These are phyloP conservation scores for Apostichopus leukothele DNA, from an alignment of 53 echinoderm and acorn worm genomes.

Conservation along the genomic window DNA sequence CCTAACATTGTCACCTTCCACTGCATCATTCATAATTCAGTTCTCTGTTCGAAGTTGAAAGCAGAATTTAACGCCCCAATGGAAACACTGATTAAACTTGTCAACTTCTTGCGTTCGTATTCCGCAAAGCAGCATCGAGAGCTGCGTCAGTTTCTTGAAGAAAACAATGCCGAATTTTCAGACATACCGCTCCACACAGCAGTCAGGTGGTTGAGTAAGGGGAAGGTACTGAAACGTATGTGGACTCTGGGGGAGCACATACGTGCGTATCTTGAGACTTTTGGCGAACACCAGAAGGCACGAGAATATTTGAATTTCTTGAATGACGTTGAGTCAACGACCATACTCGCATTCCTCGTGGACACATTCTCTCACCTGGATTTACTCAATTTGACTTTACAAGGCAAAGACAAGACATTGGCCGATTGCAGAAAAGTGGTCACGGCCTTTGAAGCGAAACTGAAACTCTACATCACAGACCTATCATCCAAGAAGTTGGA, in stretches of 20 bases:
- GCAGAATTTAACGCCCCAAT: constrained; percentile 38
- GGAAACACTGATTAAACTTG: constrained; percentile 37
- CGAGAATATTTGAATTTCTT: constrained; percentile 12
- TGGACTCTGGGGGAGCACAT: constrained; percentile 39
- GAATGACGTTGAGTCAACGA: constrained; percentile 8
- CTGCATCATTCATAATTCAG: constrained; percentile 55
- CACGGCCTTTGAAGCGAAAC: constrained; percentile 20
- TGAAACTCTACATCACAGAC: constrained; percentile 17
- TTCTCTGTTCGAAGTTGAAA: constrained; percentile 49
- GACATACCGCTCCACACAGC: constrained; percentile 47
- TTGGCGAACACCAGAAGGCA: background rate
- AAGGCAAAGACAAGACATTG: constrained; percentile 28
- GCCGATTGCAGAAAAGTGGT: constrained; percentile 20
- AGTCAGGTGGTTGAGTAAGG: constrained; percentile 46
- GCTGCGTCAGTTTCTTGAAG: constrained; percentile 39
- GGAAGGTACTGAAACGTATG: background rate
- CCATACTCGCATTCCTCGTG: constrained; percentile 27
- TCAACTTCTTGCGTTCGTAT: constrained; percentile 45
- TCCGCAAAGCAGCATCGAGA: constrained; percentile 53
- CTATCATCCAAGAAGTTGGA: constrained; percentile 30
- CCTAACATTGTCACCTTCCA: constrained; percentile 49
- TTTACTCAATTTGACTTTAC: constrained; percentile 30
- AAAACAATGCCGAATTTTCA: constrained; percentile 23
- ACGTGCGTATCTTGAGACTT: no score
- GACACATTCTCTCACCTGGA: constrained; percentile 36